Conservation (phyloP, 2,888 invertebrate species). For the Sphinx pinastri region DNA sequence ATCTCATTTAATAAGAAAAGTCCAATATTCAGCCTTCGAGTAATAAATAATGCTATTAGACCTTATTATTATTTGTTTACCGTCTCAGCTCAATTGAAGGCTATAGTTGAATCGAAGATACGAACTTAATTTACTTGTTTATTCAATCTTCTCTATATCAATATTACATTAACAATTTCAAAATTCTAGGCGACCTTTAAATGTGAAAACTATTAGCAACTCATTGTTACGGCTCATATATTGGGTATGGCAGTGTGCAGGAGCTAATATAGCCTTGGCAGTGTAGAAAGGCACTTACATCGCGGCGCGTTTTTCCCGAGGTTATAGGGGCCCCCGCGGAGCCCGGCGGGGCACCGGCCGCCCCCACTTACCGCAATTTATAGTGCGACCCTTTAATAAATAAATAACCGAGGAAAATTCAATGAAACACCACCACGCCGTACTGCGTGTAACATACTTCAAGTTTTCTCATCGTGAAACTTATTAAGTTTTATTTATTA, state of each 20-base stretch:
- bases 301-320: conserved; percentile 74
- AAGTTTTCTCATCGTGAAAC: conserved; percentile 47
- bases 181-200: conserved; percentile 2
- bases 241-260: conserved; percentile 35
- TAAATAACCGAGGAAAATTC: conserved; percentile 82
- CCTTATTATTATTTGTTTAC: too few species aligned
- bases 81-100: too few species aligned
- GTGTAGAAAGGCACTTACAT: conserved; percentile 81
- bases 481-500: conserved; percentile 65
- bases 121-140: neutral
- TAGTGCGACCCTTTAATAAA: conserved; percentile 82
- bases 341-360: conserved; percentile 75
- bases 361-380: conserved; percentile 84
- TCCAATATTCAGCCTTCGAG: too few species aligned
- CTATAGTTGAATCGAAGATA: neutral
- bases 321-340: conserved; percentile 77
- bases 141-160: neutral
- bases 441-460: conserved; percentile 53
- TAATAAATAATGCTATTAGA: too few species aligned
- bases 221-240: conserved; percentile 26
- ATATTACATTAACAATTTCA: neutral
- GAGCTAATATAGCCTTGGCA: conserved; percentile 63
- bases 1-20: too few species aligned
- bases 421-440: conserved; percentile 73
- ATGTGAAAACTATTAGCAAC: conserved; percentile 19